phyloP scores from a whole-genome alignment of 2,888 invertebrate genomes.

The Glaucopsyche alexis region DNA sequence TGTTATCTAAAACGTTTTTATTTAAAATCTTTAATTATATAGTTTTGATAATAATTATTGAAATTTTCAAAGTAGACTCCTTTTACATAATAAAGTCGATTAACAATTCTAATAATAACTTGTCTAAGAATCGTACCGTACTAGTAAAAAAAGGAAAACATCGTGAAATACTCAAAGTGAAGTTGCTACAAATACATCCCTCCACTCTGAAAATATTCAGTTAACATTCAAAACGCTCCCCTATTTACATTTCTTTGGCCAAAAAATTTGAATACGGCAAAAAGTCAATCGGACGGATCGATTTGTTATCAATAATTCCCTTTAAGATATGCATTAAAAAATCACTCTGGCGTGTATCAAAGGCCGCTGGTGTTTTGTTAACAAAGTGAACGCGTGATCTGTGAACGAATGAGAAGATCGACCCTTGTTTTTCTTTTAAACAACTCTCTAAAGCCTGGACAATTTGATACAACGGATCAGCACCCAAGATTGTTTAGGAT shows the following conservation, averaged over 20 bases:
- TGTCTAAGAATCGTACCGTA: too few species aligned
- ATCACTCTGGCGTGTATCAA: constrained; percentile 65
- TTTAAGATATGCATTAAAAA: constrained; percentile 76
- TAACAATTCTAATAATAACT: too few species aligned
- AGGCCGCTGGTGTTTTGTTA: constrained; percentile 72
- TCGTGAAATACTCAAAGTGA: too few species aligned
- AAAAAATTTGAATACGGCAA: constrained; percentile 32
- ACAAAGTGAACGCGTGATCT: constrained; percentile 75
- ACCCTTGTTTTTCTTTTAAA: constrained; percentile 75
- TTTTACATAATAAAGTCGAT: too few species aligned
- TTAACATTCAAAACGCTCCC: constrained; percentile 21
- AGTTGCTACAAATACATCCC: not conserved
- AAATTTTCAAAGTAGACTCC: too few species aligned
- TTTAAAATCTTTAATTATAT: too few species aligned
- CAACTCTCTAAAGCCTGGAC: constrained; percentile 67
- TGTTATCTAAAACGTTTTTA: too few species aligned
- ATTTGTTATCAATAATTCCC: constrained; percentile 70
- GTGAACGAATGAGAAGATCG: constrained; percentile 65
- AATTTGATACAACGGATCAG: constrained; percentile 45
- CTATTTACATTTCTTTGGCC: constrained; percentile 16
- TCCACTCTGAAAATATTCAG: constrained; percentile 14
- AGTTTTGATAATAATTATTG: too few species aligned
- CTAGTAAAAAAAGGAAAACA: too few species aligned
- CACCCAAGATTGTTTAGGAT: constrained; percentile 8
- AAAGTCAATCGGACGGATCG: constrained; percentile 56